Percentiles rank a stretch among this genome's conserved stretches.
phyloP scores from a whole-genome alignment of 2,113 vertebrate species.

The Vireo altiloquus region DNA sequence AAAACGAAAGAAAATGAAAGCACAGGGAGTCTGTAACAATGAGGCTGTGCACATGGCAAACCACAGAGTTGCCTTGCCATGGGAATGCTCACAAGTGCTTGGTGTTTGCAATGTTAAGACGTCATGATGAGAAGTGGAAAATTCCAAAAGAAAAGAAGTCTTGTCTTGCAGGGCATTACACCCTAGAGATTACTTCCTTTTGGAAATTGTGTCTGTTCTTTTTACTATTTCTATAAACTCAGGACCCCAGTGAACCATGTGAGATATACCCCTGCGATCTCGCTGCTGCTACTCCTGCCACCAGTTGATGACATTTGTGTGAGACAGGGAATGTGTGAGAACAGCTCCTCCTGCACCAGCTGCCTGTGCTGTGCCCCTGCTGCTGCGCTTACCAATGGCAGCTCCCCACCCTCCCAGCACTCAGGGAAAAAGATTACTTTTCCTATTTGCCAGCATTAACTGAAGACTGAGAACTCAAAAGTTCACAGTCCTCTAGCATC shows the following conservation, averaged over 20 bases:
- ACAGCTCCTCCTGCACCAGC: background rate
- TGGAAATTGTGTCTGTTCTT: background rate
- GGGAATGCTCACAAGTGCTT: conserved; percentile 50
- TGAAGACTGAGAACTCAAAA: background rate
- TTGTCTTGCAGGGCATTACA: conserved; percentile 38
- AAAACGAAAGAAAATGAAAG: conserved; percentile 46
- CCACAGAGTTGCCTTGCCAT: conserved; percentile 15
- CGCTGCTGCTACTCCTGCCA: background rate
- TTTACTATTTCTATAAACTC: conserved; percentile 24
- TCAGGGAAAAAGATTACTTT: background rate
- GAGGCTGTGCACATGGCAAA: conserved; percentile 15
- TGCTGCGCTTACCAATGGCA: background rate
- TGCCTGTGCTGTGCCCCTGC: background rate
- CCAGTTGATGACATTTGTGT: conserved; percentile 2
- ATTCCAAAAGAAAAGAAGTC: conserved; percentile 39
- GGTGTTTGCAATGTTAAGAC: conserved; percentile 11
- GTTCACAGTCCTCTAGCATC: background rate
- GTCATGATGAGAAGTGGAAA: conserved; percentile 33
- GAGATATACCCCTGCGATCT: background rate
- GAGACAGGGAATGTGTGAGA: background rate
- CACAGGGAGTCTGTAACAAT: background rate
- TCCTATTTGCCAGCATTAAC: background rate
- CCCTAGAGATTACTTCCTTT: conserved; percentile 37
- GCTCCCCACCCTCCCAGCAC: background rate
- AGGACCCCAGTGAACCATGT: background rate